A percentile compares a stretch with the other conserved stretches of the same genome.
These are phyloP conservation scores for Ormyrus thymus DNA, from an alignment of 2,888 invertebrate genomes.

Conservation along the genomic window DNA sequence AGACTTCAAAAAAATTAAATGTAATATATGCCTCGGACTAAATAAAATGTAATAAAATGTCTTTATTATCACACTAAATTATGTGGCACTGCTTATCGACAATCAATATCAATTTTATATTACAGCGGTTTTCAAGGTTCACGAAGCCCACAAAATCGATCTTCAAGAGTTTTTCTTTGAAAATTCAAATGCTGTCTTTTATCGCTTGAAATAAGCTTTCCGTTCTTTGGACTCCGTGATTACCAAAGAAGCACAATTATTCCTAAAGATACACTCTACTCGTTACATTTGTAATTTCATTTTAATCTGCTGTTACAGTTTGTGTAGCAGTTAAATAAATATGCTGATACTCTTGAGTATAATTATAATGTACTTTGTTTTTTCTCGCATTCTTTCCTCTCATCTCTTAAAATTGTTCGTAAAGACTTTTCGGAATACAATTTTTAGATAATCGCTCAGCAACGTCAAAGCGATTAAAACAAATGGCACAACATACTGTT, in stretches of 20 bases:
- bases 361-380: slow-evolving; percentile 37
- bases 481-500: no score
- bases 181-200: slow-evolving; percentile 7
- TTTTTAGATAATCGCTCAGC: slow-evolving; percentile 22
- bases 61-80: slow-evolving; percentile 47
- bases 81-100: slow-evolving; percentile 63
- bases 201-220: slow-evolving; percentile 27
- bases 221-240: slow-evolving; percentile 60
- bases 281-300: slow-evolving; percentile 67
- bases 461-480: slow-evolving; percentile 8
- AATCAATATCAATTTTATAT: slow-evolving; percentile 62
- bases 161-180: slow-evolving; percentile 2
- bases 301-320: slow-evolving; percentile 64
- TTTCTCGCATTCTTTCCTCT: slow-evolving; percentile 46
- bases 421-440: slow-evolving; percentile 37
- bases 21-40: slow-evolving; percentile 5
- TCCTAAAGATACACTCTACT: slow-evolving; percentile 67
- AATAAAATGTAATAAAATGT: slow-evolving; percentile 9
- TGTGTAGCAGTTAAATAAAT: slow-evolving; percentile 70
- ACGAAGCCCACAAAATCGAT: slow-evolving; percentile 57
- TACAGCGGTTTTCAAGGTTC: slow-evolving; percentile 65
- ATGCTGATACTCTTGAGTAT: slow-evolving; percentile 64
- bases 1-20: slow-evolving; percentile 11
- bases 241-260: slow-evolving; percentile 67
- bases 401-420: slow-evolving; percentile 37